A percentile compares a stretch with the other conserved stretches of the same genome.
These are phyloP conservation scores for Eremophila alpestris DNA, from an alignment of 2,797 vertebrate genomes.

Conservation along the genomic window DNA sequence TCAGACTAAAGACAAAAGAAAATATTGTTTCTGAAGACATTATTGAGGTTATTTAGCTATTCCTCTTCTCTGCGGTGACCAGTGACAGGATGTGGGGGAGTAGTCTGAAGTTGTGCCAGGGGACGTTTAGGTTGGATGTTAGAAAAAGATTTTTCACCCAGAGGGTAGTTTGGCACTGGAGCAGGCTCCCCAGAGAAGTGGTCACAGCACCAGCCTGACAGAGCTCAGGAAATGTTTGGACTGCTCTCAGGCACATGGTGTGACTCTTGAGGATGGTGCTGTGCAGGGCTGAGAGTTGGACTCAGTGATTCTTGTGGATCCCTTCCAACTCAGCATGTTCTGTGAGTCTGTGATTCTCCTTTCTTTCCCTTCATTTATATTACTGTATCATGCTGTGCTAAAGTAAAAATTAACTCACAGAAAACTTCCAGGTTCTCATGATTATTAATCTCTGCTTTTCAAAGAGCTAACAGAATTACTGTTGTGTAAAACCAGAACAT, in stretches of 20 bases:
- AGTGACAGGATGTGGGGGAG: accelerated
- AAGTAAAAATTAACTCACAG: constrained; percentile 18
- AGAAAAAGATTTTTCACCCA: accelerated
- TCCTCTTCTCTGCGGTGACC: not conserved
- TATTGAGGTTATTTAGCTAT: not conserved
- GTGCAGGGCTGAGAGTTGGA: not conserved
- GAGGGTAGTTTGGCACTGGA: accelerated
- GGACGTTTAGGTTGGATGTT: too few species aligned
- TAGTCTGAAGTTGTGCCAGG: not conserved
- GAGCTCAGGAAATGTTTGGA: accelerated
- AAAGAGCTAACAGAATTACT: constrained; percentile 35
- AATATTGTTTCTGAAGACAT: not conserved
- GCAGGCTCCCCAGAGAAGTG: not conserved
- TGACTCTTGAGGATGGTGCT: not conserved
- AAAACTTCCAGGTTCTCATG: constrained; percentile 25
- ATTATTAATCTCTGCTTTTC: constrained; percentile 51
- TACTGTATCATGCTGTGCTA: not conserved
- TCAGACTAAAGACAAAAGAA: not conserved
- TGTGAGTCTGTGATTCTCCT: not conserved
- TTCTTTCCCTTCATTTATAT: not conserved
- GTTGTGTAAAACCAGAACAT: constrained; percentile 42
- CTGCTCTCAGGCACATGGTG: accelerated
- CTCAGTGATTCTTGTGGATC: not conserved
- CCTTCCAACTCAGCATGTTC: not conserved
- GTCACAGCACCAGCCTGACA: not conserved